Percentiles rank a stretch among this genome's conserved stretches.
Conservation (phyloP, 2,888 invertebrate species). For the Leucoma salicis region DNA sequence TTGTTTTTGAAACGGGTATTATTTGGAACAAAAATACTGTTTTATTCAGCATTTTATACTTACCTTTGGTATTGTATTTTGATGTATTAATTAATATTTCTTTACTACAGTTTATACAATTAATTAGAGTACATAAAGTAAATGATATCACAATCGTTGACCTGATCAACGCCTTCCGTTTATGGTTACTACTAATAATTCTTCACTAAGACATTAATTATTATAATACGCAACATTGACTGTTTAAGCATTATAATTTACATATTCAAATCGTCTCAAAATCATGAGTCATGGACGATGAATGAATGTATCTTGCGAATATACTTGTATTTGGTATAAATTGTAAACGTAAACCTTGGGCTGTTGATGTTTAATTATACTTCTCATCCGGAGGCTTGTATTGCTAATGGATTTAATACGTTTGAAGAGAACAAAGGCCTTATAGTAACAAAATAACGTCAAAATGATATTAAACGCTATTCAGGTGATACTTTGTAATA, state of each 20-base stretch:
- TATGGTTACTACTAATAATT: constrained; percentile 18
- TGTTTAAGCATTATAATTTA: constrained; percentile 31
- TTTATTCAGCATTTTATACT: too few species aligned
- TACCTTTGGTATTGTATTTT: neutral
- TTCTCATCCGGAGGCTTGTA: constrained; percentile 18
- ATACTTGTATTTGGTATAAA: constrained; percentile 5
- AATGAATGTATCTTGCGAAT: constrained; percentile 30
- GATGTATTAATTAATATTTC: neutral
- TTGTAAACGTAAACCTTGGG: constrained; percentile 8
- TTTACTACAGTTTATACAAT: neutral
- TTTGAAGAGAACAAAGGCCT: constrained; percentile 4
- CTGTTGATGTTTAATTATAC: constrained; percentile 21
- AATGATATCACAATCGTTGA: constrained; percentile 21
- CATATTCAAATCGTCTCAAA: constrained; percentile 37
- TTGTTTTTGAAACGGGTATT: too few species aligned
- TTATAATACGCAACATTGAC: constrained; percentile 31
- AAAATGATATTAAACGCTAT: neutral
- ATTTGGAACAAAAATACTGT: too few species aligned
- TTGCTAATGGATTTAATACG: neutral
- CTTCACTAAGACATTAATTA: constrained; percentile 22
- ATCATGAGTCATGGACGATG: constrained; percentile 29
- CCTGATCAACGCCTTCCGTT: constrained; percentile 21
- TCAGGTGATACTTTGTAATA: neutral
- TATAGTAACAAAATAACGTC: neutral
- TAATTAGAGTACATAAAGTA: too few species aligned